phyloP scores from a whole-genome alignment of 2,113 vertebrate genomes.

The Archocentrus centrarchus region DNA sequence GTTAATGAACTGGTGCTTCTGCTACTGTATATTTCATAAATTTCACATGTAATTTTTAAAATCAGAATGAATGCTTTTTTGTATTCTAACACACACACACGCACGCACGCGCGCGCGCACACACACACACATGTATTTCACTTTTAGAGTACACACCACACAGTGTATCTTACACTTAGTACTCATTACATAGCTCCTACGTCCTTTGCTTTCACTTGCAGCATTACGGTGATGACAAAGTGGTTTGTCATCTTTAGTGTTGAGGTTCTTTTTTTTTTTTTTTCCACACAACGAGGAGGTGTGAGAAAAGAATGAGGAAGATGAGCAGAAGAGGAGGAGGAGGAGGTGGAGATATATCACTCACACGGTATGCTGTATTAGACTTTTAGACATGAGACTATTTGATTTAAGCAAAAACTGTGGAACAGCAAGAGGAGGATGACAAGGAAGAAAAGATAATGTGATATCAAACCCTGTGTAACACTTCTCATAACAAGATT shows the following conservation, averaged over 20 bases:
- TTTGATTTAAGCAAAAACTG: conserved; percentile 8
- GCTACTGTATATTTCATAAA: not conserved
- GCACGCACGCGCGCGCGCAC: not conserved
- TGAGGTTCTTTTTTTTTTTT: conserved; percentile 30
- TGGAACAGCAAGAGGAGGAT: not conserved
- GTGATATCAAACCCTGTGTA: not conserved
- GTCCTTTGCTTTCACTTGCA: conserved; percentile 41
- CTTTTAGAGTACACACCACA: not conserved
- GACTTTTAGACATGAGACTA: not conserved
- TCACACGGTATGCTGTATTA: conserved; percentile 24
- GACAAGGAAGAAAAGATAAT: conserved; percentile 7
- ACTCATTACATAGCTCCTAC: conserved; percentile 32
- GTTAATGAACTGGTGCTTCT: not conserved
- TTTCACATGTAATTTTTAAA: not conserved
- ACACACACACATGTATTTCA: not conserved
- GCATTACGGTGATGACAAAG: conserved; percentile 58
- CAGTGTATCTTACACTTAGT: conserved; percentile 11
- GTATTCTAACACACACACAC: not conserved
- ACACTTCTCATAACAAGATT: conserved; percentile 10
- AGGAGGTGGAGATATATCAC: conserved; percentile 36
- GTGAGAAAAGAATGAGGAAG: conserved; percentile 58
- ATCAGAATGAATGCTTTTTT: not conserved
- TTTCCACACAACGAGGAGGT: conserved; percentile 61
- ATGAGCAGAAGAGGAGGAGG: conserved; percentile 37
- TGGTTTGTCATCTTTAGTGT: conserved; percentile 68